phyloP scores from a whole-genome alignment of 1,140 invertebrate genomes.

The Mizuhopecten yessoensis region DNA sequence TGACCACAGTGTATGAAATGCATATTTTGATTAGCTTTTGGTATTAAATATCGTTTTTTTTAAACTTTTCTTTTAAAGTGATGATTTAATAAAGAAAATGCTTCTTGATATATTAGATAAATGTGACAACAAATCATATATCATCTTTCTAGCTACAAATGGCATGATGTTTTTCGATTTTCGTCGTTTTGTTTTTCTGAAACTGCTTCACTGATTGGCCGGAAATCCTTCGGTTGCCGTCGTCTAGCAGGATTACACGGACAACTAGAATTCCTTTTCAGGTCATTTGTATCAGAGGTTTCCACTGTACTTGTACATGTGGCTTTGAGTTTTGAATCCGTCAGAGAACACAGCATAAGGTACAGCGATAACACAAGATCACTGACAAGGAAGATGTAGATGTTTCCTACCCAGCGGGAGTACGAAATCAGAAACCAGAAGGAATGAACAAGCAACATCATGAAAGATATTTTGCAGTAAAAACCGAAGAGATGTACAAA shows the following conservation, averaged over 20 bases:
- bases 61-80: too few relatives aligned
- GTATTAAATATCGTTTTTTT: too few relatives aligned
- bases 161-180: not conserved
- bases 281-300: not conserved
- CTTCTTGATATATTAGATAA: too few relatives aligned
- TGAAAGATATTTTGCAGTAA: not conserved
- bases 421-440: conserved; percentile 14
- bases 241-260: not conserved
- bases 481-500: not conserved
- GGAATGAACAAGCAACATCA: not conserved
- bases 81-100: too few relatives aligned
- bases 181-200: not conserved
- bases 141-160: not conserved
- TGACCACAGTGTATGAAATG: too few relatives aligned
- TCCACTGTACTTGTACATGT: not conserved
- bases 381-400: not conserved
- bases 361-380: not conserved
- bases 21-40: too few relatives aligned
- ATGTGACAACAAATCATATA: too few relatives aligned
- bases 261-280: not conserved
- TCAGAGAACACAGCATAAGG: not conserved
- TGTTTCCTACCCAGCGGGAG: not conserved
- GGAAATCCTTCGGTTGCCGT: conserved; percentile 7
- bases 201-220: not conserved
- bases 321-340: not conserved